phyloP scores from a whole-genome alignment of 2,113 vertebrate genomes.

The Geococcyx californianus region DNA sequence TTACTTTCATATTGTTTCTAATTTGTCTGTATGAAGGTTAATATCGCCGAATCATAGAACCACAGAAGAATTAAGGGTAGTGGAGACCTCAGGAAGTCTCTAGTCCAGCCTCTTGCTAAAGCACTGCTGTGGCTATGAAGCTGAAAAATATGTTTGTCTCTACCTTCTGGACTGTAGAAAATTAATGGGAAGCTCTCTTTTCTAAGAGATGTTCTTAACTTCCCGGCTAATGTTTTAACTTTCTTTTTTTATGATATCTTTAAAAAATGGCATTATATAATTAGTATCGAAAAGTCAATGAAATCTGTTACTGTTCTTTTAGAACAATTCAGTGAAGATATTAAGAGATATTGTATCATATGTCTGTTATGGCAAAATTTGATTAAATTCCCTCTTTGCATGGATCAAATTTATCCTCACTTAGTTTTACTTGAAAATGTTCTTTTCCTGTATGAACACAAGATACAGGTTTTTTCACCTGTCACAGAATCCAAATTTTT shows the following conservation, averaged over 20 bases:
- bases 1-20: not conserved
- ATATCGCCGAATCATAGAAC: not conserved
- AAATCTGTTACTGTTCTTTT: not conserved
- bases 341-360: not conserved
- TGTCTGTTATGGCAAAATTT: not conserved
- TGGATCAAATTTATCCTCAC: not conserved
- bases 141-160: not conserved
- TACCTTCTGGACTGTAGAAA: not conserved
- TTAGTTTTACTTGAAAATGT: not conserved
- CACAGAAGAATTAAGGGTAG: not conserved
- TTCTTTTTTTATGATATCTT: not conserved
- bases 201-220: not conserved
- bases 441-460: not conserved
- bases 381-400: not conserved
- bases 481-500: not conserved
- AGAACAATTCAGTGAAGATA: not conserved
- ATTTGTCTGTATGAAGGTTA: not conserved
- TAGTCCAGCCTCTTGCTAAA: not conserved
- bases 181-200: not conserved
- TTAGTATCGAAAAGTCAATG: not conserved
- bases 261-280: not conserved
- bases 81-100: not conserved
- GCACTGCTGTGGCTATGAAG: not conserved
- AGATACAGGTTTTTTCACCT: not conserved
- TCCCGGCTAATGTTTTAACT: not conserved